Evolutionary conservation across 2,797 vertebrate species (phyloP).

Genomic region (Balearica regulorum): DNA sequence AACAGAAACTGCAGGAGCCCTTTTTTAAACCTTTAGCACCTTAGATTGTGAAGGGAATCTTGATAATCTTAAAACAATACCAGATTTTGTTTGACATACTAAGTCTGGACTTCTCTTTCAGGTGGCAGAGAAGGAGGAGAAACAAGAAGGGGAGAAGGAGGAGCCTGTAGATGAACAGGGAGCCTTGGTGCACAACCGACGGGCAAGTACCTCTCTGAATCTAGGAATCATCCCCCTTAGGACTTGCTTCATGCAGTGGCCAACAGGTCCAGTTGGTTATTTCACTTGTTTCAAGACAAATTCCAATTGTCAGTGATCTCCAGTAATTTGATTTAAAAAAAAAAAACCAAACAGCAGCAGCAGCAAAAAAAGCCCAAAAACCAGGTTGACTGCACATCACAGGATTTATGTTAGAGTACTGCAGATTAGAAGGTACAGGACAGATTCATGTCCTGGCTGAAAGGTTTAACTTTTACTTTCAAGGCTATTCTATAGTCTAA

Average conservation of each 20-base stretch:
- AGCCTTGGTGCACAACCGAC: conserved; percentile 76
- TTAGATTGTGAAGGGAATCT: neutral
- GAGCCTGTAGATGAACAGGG: conserved; percentile 84
- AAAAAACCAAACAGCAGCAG: too few relatives aligned
- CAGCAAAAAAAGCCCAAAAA: neutral
- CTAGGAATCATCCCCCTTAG: neutral
- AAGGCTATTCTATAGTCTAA: neutral
- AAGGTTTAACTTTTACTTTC: neutral
- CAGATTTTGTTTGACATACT: neutral
- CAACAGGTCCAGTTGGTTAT: neutral
- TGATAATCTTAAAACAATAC: neutral
- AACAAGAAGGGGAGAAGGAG: conserved; percentile 84
- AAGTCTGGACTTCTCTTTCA: conserved; percentile 58
- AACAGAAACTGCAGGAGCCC: neutral
- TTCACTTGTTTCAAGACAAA: neutral
- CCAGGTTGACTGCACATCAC: neutral
- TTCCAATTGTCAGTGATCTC: neutral
- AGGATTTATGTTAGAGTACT: neutral
- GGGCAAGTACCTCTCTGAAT: conserved; percentile 73
- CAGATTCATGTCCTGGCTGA: neutral
- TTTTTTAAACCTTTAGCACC: neutral
- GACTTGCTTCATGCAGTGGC: neutral
- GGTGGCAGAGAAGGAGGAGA: conserved; percentile 80
- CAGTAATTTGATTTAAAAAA: neutral
- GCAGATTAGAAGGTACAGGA: neutral